phyloP scores from a whole-genome alignment of 1,140 invertebrate species.

The Drosophila persimilis region DNA sequence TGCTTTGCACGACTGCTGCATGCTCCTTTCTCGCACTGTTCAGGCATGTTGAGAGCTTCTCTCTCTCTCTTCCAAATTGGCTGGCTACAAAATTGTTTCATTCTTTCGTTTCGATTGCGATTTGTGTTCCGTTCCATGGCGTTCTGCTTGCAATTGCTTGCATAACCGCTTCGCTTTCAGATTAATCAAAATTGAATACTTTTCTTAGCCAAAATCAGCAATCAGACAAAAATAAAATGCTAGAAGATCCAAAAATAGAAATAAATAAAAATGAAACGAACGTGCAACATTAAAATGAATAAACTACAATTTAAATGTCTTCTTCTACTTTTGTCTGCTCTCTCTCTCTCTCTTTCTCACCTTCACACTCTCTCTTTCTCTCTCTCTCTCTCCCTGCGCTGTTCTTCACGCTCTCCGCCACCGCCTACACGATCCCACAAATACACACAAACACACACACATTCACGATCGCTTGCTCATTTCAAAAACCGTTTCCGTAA shows the following conservation, averaged over 20 bases:
- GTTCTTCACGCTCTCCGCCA: slow-evolving; percentile 24
- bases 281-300: slow-evolving; percentile 30
- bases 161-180: slow-evolving; percentile 26
- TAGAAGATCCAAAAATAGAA: slow-evolving; percentile 6
- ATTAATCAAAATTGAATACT: slow-evolving; percentile 39
- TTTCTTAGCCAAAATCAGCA: slow-evolving; percentile 39
- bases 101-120: slow-evolving; percentile 18
- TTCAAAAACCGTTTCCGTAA: slow-evolving; percentile 12
- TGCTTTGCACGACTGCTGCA: slow-evolving; percentile 7
- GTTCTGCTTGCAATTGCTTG: slow-evolving; percentile 39
- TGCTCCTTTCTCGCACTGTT: slow-evolving; percentile 12
- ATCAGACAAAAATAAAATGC: slow-evolving; percentile 29
- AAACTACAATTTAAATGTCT: slow-evolving; percentile 62
- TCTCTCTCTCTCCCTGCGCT: slow-evolving; percentile 28
- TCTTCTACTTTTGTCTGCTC: slow-evolving; percentile 78
- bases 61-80: slow-evolving; percentile 5
- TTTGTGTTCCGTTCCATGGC: slow-evolving; percentile 30
- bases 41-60: slow-evolving; percentile 1
- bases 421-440: slow-evolving; percentile 17
- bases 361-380: slow-evolving; percentile 44
- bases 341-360: slow-evolving; percentile 57
- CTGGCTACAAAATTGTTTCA: slow-evolving; percentile 36
- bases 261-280: slow-evolving; percentile 6
- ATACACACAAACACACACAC: slow-evolving; percentile 18
- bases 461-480: slow-evolving; percentile 33